A percentile compares a stretch with the other conserved stretches of the same genome.
phyloP scores from a whole-genome alignment of 2,797 vertebrate species.

The Xenopus petersii region DNA sequence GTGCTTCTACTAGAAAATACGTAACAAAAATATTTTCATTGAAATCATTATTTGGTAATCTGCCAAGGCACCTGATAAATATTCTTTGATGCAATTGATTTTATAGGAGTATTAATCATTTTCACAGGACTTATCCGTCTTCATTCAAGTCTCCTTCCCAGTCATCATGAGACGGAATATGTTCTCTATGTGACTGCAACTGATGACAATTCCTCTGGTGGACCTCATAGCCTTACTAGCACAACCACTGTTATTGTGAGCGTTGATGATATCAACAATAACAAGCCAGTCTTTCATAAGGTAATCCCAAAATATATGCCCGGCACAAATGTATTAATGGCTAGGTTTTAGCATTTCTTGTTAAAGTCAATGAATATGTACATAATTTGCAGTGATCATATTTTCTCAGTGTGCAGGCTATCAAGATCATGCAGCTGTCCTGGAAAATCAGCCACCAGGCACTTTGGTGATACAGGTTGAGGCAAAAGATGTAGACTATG shows the following conservation, averaged over 20 bases:
- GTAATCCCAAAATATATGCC: constrained; percentile 53
- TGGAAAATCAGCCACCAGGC: constrained; percentile 83
- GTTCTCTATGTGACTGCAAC: constrained; percentile 78
- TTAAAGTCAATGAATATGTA: too few relatives aligned
- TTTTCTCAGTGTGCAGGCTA: constrained; percentile 78
- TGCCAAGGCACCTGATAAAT: too few relatives aligned
- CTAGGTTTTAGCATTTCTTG: too few relatives aligned
- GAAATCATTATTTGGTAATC: too few relatives aligned
- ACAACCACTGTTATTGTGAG: constrained; percentile 79
- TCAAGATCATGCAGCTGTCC: constrained; percentile 74
- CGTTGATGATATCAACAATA: constrained; percentile 86
- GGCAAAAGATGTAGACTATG: constrained; percentile 85
- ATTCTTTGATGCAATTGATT: too few relatives aligned
- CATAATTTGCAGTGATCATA: neutral
- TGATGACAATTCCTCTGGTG: constrained; percentile 82
- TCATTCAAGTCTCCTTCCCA: constrained; percentile 77
- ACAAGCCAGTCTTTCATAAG: constrained; percentile 87
- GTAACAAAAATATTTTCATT: too few relatives aligned
- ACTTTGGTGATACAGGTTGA: constrained; percentile 83
- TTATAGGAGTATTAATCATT: constrained; percentile 4
- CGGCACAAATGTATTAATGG: too few relatives aligned
- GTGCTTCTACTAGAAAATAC: too few relatives aligned
- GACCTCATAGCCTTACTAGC: constrained; percentile 72
- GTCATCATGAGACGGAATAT: constrained; percentile 82
- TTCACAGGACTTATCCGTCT: constrained; percentile 81